Evolutionary conservation across 2,888 invertebrate species (phyloP).

Genomic region (Apamea crenata): DNA sequence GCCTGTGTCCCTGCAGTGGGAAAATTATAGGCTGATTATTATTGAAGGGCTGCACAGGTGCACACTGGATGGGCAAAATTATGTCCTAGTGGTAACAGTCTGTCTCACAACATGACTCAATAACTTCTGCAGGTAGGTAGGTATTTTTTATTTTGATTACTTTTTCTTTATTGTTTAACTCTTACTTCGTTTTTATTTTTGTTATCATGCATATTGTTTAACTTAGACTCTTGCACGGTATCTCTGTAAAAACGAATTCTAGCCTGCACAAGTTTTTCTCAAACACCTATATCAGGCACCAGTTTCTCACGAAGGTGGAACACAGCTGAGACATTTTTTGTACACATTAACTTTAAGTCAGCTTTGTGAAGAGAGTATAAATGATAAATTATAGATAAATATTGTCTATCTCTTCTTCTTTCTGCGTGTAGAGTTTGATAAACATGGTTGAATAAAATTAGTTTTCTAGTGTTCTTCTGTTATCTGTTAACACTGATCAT

Average conservation of each 20-base stretch:
- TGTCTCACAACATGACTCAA: too few species aligned
- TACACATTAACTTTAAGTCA: neutral
- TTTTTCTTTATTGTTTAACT: too few species aligned
- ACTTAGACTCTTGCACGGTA: too few species aligned
- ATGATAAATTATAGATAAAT: neutral
- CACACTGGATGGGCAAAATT: neutral
- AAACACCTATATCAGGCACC: neutral
- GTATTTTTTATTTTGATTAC: too few species aligned
- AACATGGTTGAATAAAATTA: neutral
- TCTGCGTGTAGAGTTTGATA: neutral
- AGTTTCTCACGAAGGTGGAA: neutral
- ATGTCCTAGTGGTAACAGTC: neutral
- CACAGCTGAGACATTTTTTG: neutral
- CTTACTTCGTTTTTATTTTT: too few species aligned
- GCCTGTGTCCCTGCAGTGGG: too few species aligned
- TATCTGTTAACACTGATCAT: slow-evolving; percentile 7
- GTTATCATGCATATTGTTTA: too few species aligned
- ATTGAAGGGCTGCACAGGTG: neutral
- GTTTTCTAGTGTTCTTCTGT: neutral
- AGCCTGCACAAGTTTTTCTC: neutral
- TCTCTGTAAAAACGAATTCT: too few species aligned
- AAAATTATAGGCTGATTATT: too few species aligned
- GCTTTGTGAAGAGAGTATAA: neutral
- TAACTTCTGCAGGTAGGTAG: too few species aligned
- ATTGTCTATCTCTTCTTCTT: neutral